These are phyloP conservation scores for Pyrocephalus nanus DNA, from an alignment of 2,797 vertebrate species.

Conservation along the genomic window DNA sequence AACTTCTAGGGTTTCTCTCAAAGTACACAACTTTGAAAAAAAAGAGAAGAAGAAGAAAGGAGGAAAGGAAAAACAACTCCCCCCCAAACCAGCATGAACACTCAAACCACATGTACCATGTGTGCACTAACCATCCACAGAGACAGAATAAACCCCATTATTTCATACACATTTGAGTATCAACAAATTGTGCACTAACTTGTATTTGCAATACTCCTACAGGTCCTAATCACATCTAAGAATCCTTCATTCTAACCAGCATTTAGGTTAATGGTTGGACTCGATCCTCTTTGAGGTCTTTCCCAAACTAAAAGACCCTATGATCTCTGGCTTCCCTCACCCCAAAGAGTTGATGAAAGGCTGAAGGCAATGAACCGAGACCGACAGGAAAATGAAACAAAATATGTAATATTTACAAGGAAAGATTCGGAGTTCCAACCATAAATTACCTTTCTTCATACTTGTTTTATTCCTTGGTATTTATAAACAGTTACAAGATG, in stretches of 20 bases:
- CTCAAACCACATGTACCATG: background rate
- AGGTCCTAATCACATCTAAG: background rate
- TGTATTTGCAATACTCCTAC: background rate
- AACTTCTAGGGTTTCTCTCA: background rate
- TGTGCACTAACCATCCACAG: background rate
- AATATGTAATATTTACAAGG: background rate
- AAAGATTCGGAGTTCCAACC: background rate
- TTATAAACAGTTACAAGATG: slow-evolving; percentile 19
- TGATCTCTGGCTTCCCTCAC: background rate
- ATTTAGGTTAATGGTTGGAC: background rate
- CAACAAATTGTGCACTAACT: background rate
- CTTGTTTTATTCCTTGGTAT: background rate
- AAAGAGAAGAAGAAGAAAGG: background rate
- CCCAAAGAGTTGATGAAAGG: background rate
- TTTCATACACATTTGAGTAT: background rate
- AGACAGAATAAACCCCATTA: background rate
- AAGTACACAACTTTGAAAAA: background rate
- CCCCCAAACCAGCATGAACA: background rate
- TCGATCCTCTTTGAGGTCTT: background rate
- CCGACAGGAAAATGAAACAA: background rate
- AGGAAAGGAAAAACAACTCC: background rate
- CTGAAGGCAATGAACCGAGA: background rate
- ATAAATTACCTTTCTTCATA: background rate
- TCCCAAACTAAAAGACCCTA: background rate
- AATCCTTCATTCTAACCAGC: background rate